Conservation (phyloP, 2,797 vertebrate species). For the Pygocentrus nattereri region DNA sequence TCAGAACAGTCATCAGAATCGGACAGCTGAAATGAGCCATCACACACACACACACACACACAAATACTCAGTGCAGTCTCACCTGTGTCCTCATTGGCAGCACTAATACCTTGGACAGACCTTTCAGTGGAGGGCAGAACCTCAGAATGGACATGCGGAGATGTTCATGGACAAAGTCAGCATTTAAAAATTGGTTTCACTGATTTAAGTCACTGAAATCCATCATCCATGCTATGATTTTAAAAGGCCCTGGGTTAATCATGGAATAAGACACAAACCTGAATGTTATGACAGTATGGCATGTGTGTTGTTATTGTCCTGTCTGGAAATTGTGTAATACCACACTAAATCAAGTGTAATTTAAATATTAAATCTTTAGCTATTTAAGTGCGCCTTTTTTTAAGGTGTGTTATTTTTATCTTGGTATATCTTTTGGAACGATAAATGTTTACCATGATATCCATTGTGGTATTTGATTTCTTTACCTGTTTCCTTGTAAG, state of each 20-base stretch:
- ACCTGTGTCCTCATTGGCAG: background rate
- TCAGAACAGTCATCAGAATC: slow-evolving; percentile 57
- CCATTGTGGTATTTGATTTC: background rate
- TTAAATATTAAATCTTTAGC: background rate
- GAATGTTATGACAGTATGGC: background rate
- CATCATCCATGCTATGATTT: background rate
- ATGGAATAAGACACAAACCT: background rate
- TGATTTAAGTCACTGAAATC: background rate
- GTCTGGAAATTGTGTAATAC: background rate
- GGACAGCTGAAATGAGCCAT: slow-evolving; percentile 55
- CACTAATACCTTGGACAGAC: background rate
- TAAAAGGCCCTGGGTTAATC: no score
- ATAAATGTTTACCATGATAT: background rate
- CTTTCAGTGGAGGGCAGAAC: background rate
- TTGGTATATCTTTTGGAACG: background rate
- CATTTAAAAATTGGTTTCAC: background rate
- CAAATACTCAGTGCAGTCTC: background rate
- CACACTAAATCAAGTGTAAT: background rate
- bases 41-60: background rate
- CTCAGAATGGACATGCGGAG: background rate
- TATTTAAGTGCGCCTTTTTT: background rate
- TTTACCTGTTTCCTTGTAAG: background rate
- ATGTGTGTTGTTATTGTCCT: background rate
- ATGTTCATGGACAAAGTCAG: background rate
- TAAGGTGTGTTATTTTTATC: background rate